Percentiles rank a stretch among this genome's conserved stretches.
Evolutionary conservation across 2,797 vertebrate species (phyloP).

Genomic region (Pogoniulus pusillus): DNA sequence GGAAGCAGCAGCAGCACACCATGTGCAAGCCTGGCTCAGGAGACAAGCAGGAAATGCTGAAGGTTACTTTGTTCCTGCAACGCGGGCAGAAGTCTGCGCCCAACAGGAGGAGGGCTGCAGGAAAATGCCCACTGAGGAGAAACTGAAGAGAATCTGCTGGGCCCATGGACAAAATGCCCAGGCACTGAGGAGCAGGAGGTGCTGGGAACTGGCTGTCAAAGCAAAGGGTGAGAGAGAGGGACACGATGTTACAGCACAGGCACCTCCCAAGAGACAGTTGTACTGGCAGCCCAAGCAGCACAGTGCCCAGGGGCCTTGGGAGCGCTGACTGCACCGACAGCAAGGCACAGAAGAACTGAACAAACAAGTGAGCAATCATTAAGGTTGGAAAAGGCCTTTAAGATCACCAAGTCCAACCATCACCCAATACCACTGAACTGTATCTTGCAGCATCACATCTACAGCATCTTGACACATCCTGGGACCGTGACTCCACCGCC

Average conservation of each 20-base stretch:
- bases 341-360: no score
- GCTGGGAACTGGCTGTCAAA: not conserved
- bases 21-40: not conserved
- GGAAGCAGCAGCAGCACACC: not conserved
- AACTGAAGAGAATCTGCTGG: not conserved
- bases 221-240: not conserved
- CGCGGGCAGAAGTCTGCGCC: not conserved
- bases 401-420: no score
- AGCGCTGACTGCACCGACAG: no score
- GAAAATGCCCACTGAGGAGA: not conserved
- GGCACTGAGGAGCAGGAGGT: not conserved
- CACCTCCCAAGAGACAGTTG: not conserved
- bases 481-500: no score
- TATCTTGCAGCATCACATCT: no score
- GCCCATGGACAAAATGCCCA: not conserved
- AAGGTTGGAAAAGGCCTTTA: no score
- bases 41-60: not conserved
- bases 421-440: no score
- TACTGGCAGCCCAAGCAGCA: not conserved
- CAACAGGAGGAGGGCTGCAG: not conserved
- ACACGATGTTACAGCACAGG: not conserved
- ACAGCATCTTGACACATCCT: no score
- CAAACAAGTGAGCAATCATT: not conserved
- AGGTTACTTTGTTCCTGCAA: not conserved
- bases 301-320: not conserved